Evolutionary conservation across 1,140 invertebrate genomes (phyloP), one percentile per base, ranked within the genome.

Genomic region (Nixonia krombeini): DNA sequence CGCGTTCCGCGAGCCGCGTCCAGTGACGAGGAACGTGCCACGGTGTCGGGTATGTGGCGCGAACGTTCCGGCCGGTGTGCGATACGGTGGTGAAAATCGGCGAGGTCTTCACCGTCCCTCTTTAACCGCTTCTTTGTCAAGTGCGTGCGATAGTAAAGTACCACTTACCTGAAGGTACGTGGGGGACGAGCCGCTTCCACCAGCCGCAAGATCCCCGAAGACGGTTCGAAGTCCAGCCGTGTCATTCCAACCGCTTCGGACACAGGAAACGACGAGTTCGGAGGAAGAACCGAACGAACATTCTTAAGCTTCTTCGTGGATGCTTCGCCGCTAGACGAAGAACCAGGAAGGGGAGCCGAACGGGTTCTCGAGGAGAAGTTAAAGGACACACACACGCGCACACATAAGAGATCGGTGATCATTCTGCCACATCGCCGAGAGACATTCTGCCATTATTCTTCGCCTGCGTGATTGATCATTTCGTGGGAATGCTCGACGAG

Each of bases 1-100:
- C 21, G 12, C n/a, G n/a, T n/a, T 29, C 40, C 25, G 21, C 26
- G 23, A 51, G 23, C 10, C 40, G 45, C 45, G 9, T 15, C 8
- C 23, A 8, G 10, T 52, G 49, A 26, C 25, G 25, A 26, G 10
- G 17, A 51, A 1, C 16, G 38, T 56, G n/a, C n/a, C n/a, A n/a
- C n/a, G 46, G 55, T 44, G 63, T 41, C 45, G 7, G 7, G 51
- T 31, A 40, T 53, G 40, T 50, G 7, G 33, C 47, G 17, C 41
- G 51, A 29, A 33, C 42, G 17, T 41, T 57, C 37, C 33, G 15
- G 55, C 47, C 59, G 64, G 49, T 61, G 59, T 59, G 18, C 42
- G 28, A 0, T n/a, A 28, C n/a, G 42, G 29, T 18, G 49, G 10
- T 17, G 49, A 15, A n/a, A 35, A 28, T 23, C 13, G 29, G n/a